Base-by-base conservation (phyloP, 2,797 vertebrate species). In the Sarcophilus harrisii region DNA sequence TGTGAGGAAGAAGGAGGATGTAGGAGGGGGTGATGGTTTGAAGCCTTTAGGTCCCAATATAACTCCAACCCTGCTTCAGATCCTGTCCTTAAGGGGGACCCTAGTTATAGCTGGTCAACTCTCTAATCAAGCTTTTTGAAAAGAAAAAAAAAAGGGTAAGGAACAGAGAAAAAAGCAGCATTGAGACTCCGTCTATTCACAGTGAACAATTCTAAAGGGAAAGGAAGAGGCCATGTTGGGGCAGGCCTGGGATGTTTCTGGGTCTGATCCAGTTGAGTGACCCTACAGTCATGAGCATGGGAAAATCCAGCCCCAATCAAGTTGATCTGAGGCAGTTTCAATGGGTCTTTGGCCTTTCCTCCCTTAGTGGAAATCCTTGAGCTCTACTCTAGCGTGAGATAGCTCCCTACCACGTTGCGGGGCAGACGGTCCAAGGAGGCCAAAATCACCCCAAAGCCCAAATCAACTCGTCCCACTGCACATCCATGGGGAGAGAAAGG, bases 401-500 rank as follows among this genome's bases (percentile, higher is more conserved):
- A 3, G 24, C 0, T 0, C 66, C 52, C 55, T 1, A 8, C 29
- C 21, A 11, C 5, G 1, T 59, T 30, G 27, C 0, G 3, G 5
- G 3, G 4, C 1, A 0, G 73, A 0, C 45, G 32, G 92, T 90
- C 94, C 28, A 62, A n/a, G 90, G 54, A 94, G 49, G 12, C 81
- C 14, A 1, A 0, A 57, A 16, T 52, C 32, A 52, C 73, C 6
- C 13, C 92, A 91, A 52, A 96, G 92, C 18, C 73, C 55, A 57
- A 29, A 21, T 21, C 52, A 66, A 5, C 16, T 1, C 5, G 2
- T 92, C 30, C 58, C 66, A 24, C 73, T 87, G 73, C 73, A 87
- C 21, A 3, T 6, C 58, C 62, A 49, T 9, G 29, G 57, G 45
- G 29, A 73, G 28, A 58, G 38, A 87, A 87, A 87, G 18, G 73